phyloP scores from a whole-genome alignment of 2,113 vertebrate genomes.

The Halcyon senegalensis region DNA sequence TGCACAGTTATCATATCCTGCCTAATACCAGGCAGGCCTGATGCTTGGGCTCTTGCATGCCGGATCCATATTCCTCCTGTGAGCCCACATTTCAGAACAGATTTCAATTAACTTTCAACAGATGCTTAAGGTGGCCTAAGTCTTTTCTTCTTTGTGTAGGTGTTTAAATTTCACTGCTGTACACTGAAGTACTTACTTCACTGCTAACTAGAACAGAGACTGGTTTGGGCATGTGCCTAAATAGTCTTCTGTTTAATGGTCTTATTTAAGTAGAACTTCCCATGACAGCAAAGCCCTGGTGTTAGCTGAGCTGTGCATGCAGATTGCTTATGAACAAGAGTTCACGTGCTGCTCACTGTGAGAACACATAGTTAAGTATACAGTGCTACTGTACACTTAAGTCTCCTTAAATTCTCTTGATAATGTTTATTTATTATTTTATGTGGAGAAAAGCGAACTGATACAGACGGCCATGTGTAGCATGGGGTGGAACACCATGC shows the following conservation, averaged over 20 bases:
- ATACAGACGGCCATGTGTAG: rapidly evolving
- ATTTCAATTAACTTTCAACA: conserved; percentile 48
- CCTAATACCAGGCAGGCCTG: conserved; percentile 9
- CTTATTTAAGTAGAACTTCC: not conserved
- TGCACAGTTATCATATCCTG: not conserved
- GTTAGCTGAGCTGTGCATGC: not conserved
- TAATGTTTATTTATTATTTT: not conserved
- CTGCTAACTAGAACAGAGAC: not conserved
- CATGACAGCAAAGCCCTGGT: not conserved
- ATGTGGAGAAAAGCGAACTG: not conserved
- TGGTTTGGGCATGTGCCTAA: not conserved
- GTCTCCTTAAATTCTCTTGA: not conserved
- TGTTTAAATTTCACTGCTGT: not conserved
- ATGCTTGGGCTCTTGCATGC: not conserved
- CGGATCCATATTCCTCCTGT: conserved; percentile 30
- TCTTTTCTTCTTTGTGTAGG: not conserved
- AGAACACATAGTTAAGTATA: not conserved
- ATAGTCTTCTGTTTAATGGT: not conserved
- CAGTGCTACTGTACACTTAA: not conserved
- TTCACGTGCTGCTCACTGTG: not conserved
- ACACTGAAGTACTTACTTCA: not conserved
- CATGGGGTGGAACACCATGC: rapidly evolving
- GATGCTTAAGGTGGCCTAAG: conserved; percentile 25
- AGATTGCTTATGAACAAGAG: rapidly evolving
- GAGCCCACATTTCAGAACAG: not conserved